A percentile compares a stretch with the other conserved stretches of the same genome.
Conservation (phyloP, 2,113 vertebrate genomes). For the Turdus rufiventris region DNA sequence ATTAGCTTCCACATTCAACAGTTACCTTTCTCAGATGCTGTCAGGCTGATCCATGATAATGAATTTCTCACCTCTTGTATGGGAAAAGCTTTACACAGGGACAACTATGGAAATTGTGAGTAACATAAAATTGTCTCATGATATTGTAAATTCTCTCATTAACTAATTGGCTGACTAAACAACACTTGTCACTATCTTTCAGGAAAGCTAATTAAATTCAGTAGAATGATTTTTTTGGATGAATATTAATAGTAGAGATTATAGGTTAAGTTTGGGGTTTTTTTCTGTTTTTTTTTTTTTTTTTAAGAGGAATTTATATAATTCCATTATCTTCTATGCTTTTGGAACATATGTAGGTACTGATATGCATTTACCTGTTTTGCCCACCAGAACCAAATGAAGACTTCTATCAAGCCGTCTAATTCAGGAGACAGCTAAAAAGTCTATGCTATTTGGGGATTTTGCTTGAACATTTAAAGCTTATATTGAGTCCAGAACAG, state of each 20-base stretch:
- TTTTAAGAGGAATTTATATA: background rate
- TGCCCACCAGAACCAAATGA: background rate
- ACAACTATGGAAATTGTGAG: background rate
- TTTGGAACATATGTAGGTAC: background rate
- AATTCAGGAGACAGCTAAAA: background rate
- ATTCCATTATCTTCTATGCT: background rate
- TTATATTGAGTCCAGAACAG: background rate
- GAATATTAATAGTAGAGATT: background rate
- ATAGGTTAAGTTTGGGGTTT: fast-evolving
- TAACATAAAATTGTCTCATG: background rate
- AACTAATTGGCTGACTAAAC: background rate
- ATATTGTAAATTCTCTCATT: background rate
- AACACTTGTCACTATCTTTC: background rate
- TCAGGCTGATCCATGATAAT: background rate
- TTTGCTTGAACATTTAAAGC: background rate
- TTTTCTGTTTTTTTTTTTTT: background rate
- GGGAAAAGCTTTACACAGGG: background rate
- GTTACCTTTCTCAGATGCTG: background rate
- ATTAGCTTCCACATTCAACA: background rate
- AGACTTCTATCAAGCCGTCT: background rate
- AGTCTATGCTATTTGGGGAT: background rate
- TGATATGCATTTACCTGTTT: background rate
- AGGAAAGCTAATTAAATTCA: background rate
- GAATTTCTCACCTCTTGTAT: background rate
- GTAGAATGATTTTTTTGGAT: background rate